Percentiles rank a stretch among this genome's conserved stretches.
Conservation (phyloP, 2,888 invertebrate genomes). For the Bedellia somnulentella region DNA sequence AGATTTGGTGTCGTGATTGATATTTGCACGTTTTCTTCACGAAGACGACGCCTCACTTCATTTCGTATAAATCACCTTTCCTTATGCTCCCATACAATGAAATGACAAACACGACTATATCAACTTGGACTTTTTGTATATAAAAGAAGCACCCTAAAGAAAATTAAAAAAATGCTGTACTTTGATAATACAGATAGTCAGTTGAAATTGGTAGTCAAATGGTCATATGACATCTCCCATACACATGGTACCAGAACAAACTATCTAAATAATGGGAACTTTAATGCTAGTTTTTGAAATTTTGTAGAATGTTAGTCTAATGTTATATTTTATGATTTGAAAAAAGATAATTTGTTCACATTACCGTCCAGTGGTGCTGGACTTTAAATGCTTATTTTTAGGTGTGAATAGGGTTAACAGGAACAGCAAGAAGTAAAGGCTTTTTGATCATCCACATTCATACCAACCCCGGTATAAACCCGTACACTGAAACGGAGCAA, state of each 20-base stretch:
- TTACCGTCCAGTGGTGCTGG: neutral
- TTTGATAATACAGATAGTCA: slow-evolving; percentile 7
- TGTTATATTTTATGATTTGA: no score
- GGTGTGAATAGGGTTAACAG: slow-evolving; percentile 43
- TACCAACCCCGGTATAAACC: slow-evolving; percentile 37
- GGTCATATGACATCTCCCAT: slow-evolving; percentile 18
- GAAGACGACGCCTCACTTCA: no score
- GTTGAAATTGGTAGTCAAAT: slow-evolving; percentile 47
- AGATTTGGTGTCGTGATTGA: no score
- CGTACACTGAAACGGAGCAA: slow-evolving; percentile 56
- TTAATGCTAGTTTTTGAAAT: no score
- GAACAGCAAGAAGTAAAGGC: slow-evolving; percentile 63
- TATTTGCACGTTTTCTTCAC: no score
- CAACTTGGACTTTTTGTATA: no score
- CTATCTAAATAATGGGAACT: slow-evolving; percentile 25
- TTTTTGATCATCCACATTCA: slow-evolving; percentile 67
- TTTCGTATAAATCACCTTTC: no score
- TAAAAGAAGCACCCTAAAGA: no score
- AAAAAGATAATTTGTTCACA: no score
- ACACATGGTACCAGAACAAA: slow-evolving; percentile 46
- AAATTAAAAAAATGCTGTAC: neutral
- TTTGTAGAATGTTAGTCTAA: slow-evolving; percentile 7
- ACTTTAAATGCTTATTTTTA: slow-evolving; percentile 53
- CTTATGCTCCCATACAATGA: no score
- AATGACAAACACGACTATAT: no score